A percentile compares a stretch with the other conserved stretches of the same genome.
Evolutionary conservation across 1,140 invertebrate species (phyloP).

Genomic region (Lasaia peninsularis): DNA sequence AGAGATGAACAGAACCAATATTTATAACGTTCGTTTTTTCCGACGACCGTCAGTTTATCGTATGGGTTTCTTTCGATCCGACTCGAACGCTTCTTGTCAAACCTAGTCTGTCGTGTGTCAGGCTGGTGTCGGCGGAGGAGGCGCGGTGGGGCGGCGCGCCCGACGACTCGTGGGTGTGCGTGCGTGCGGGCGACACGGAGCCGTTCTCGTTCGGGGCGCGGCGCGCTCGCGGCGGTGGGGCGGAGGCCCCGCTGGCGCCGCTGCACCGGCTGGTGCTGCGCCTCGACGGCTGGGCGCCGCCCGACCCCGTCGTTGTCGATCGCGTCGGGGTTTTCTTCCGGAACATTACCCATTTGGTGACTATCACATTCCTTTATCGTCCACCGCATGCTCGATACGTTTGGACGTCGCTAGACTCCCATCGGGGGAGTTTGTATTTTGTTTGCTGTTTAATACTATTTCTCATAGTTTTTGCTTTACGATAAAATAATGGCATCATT

Average conservation of each 20-base stretch:
- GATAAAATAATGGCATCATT: too few relatives aligned
- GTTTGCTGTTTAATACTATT: too few relatives aligned
- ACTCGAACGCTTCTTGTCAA: background rate
- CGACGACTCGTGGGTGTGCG: slow-evolving; percentile 83
- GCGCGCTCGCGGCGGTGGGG: slow-evolving; percentile 83
- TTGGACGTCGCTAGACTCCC: too few relatives aligned
- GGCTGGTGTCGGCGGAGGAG: slow-evolving; percentile 36
- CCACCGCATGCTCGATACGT: too few relatives aligned
- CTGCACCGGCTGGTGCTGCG: slow-evolving; percentile 92
- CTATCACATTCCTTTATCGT: too few relatives aligned
- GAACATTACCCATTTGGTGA: slow-evolving; percentile 79
- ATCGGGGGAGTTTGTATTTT: too few relatives aligned
- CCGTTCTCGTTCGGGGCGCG: slow-evolving; percentile 90
- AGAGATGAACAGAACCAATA: too few relatives aligned
- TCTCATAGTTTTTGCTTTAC: too few relatives aligned
- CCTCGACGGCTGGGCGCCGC: slow-evolving; percentile 93
- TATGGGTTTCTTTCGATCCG: too few relatives aligned
- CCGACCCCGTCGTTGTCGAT: slow-evolving; percentile 94
- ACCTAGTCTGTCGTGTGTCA: slow-evolving; percentile 1
- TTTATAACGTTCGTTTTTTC: too few relatives aligned
- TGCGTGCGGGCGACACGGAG: slow-evolving; percentile 83
- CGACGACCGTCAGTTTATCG: too few relatives aligned
- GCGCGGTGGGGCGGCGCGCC: slow-evolving; percentile 37
- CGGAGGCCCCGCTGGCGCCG: slow-evolving; percentile 86
- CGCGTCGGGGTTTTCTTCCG: slow-evolving; percentile 96